Base-by-base conservation (phyloP, 2,113 vertebrate genomes). In the Boulengeromyrus knoepffleri region DNA sequence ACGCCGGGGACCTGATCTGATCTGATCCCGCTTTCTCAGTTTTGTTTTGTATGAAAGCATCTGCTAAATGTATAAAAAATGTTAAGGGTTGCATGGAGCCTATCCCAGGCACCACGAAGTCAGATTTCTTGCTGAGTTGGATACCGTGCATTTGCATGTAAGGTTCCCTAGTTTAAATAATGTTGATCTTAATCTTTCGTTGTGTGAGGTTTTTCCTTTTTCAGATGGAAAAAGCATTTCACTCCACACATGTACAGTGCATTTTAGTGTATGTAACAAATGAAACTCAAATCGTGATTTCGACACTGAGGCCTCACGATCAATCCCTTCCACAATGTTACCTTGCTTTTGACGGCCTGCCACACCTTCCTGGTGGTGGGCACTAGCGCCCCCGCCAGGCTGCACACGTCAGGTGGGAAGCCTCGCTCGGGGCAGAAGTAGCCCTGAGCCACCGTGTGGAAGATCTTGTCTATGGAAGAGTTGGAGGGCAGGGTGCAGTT, bases 401-500 rank as follows among this genome's bases (percentile, higher is more conserved):
- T 70, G 88, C 96, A 95, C 52, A 97, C 92, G 58, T 87, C 95
- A 1, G 88, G 0, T 0, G 93, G 42, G 87, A 97, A 97, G 45
- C 93, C 93, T 39, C 96, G 93, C 31, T 96, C 94, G 0, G 94
- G 92, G 92, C 96, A 97, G 93, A 97, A 97, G 92, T 97, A 95
- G 2, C 97, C 97, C 90, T 92, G 94, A 89, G 96, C 96, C 92
- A 97, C 91, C 9, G 96, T 97, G 88, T 90, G 87, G 89, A 97
- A 97, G 92, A 97, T 96, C 90, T 95, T 96, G 90, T 97, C 96
- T 45, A 97, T 96, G 90, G 97, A 97, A 50, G 95, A 95, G 93
- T 95, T 95, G 92, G 97, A 96, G 89, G 97, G 97, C 49, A 97
- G 91, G 0, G 97, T 96, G 94, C 96, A 97, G 92, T 97, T 97